Conservation (phyloP, 2,888 invertebrate genomes). For the Furcula furcula region DNA sequence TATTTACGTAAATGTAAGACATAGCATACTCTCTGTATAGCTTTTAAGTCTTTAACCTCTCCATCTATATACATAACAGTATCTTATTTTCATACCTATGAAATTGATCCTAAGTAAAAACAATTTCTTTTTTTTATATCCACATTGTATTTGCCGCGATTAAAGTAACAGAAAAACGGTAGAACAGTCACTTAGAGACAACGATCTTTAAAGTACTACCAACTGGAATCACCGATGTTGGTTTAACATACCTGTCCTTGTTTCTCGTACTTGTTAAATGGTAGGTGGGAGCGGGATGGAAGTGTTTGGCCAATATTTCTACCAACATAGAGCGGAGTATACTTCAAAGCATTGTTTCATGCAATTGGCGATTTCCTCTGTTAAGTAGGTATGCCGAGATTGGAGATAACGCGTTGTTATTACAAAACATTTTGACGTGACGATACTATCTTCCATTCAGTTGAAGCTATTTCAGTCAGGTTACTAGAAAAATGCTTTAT, state of each 20-base stretch:
- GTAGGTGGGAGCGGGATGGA: constrained; percentile 7
- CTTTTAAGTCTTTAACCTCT: too few relatives aligned
- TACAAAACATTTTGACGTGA: constrained; percentile 71
- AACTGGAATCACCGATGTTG: constrained; percentile 16
- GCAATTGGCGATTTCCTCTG: constrained; percentile 76
- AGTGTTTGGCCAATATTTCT: constrained; percentile 21
- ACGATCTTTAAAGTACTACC: constrained; percentile 29
- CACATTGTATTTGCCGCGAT: constrained; percentile 31
- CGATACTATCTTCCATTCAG: constrained; percentile 38
- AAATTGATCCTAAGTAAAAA: too few relatives aligned
- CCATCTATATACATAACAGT: too few relatives aligned
- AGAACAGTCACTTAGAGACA: constrained; percentile 33
- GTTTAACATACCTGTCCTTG: background rate
- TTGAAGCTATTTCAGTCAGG: too few relatives aligned
- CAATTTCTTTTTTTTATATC: constrained; percentile 3
- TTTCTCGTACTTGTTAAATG: background rate
- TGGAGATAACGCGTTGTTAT: constrained; percentile 54
- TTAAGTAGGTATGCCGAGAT: constrained; percentile 64
- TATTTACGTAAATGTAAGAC: too few relatives aligned
- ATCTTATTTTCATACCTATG: too few relatives aligned
- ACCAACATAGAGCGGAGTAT: constrained; percentile 20
- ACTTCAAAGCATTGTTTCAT: constrained; percentile 49
- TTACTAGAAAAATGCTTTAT: too few relatives aligned
- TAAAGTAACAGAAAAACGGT: constrained; percentile 33
- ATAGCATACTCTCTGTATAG: too few relatives aligned